phyloP scores from a whole-genome alignment of 2,797 vertebrate species.

The Sebastes trivittatus region DNA sequence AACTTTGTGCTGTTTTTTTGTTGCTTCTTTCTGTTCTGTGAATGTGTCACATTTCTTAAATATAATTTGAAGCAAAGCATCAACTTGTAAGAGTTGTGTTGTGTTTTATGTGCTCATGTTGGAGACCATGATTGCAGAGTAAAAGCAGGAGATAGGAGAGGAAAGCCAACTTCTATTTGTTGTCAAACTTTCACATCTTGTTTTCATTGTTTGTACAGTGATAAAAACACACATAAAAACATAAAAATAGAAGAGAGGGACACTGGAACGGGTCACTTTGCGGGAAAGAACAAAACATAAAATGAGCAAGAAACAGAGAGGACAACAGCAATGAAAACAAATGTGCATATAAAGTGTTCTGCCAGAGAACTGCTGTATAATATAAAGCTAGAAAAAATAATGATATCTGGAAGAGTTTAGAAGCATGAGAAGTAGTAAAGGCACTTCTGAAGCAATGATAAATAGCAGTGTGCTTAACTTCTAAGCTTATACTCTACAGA shows the following conservation, averaged over 20 bases:
- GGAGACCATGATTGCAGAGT: constrained; percentile 40
- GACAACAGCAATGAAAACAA: constrained; percentile 36
- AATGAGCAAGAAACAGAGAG: constrained; percentile 19
- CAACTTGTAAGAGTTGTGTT: neutral
- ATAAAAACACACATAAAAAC: constrained; percentile 19
- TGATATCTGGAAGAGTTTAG: neutral
- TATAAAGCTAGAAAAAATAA: neutral
- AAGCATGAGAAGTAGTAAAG: neutral
- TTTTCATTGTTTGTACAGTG: neutral
- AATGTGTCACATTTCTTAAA: neutral
- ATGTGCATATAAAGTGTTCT: constrained; percentile 3
- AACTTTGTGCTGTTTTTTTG: neutral
- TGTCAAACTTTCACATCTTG: neutral
- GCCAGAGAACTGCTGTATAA: neutral
- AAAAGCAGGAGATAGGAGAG: constrained; percentile 26
- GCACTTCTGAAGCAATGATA: neutral
- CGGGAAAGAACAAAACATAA: constrained; percentile 19
- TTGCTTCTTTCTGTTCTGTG: neutral
- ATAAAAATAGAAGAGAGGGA: constrained; percentile 4
- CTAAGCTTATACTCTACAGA: neutral
- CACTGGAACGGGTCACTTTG: neutral
- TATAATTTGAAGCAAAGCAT: neutral
- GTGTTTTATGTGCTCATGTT: constrained; percentile 38
- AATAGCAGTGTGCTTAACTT: neutral
- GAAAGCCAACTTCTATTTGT: neutral